These are phyloP conservation scores for Cryptocheilus praepositus DNA, from an alignment of 2,888 invertebrate species.

Conservation along the genomic window DNA sequence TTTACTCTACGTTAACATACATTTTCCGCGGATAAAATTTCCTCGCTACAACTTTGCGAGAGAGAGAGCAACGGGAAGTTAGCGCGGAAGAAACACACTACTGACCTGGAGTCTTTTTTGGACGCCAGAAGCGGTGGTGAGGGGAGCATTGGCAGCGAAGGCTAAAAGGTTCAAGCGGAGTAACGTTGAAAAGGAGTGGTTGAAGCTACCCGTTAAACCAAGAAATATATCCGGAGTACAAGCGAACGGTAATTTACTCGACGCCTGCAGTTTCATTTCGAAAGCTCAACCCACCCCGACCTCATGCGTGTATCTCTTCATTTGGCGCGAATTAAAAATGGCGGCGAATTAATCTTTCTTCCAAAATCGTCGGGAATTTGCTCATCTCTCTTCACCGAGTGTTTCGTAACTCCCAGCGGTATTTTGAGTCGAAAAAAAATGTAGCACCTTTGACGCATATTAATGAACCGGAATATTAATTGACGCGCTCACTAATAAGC, in stretches of 20 bases:
- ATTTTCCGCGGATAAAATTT: too few relatives aligned
- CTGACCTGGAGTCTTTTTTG: slow-evolving; percentile 35
- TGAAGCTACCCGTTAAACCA: slow-evolving; percentile 41
- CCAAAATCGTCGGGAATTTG: too few relatives aligned
- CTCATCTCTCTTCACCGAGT: too few relatives aligned
- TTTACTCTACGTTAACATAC: too few relatives aligned
- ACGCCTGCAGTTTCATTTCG: slow-evolving; percentile 34
- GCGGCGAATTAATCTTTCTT: slow-evolving; percentile 1
- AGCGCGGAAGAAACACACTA: slow-evolving; percentile 12
- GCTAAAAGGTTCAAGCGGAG: slow-evolving; percentile 43
- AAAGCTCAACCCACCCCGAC: background rate
- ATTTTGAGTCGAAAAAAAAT: too few relatives aligned
- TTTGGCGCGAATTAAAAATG: background rate
- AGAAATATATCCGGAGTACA: slow-evolving; percentile 45
- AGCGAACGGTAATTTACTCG: slow-evolving; percentile 51
- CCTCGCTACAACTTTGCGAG: background rate
- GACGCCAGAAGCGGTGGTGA: slow-evolving; percentile 23
- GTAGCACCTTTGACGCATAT: too few relatives aligned
- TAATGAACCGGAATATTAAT: too few relatives aligned
- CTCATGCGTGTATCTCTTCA: slow-evolving; percentile 5
- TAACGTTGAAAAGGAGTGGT: slow-evolving; percentile 43
- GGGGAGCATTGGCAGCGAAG: slow-evolving; percentile 32
- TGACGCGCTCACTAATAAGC: too few relatives aligned
- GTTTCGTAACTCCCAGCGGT: too few relatives aligned
- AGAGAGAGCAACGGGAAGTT: slow-evolving; percentile 26